These are phyloP conservation scores for Pangasianodon hypophthalmus DNA, from an alignment of 2,113 vertebrate species.

Conservation along the genomic window DNA sequence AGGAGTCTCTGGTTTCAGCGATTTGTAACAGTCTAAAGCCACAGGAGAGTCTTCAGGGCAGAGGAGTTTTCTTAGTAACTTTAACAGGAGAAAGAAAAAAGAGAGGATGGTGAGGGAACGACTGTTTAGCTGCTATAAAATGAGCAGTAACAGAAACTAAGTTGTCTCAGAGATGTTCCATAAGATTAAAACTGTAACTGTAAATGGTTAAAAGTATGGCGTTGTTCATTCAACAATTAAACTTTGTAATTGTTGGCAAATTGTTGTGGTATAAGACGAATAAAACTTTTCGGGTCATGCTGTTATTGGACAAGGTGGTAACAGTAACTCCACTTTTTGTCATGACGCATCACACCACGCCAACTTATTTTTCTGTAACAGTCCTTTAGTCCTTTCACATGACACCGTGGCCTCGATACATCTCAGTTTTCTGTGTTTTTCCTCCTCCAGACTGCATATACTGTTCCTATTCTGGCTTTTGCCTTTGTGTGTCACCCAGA, in stretches of 20 bases:
- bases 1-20: not conserved
- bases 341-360: not conserved
- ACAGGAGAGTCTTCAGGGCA: not conserved
- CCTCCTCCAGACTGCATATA: constrained; percentile 87
- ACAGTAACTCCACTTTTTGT: no score
- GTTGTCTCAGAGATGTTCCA: no score
- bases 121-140: no score
- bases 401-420: not conserved
- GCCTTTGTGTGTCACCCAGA: constrained; percentile 98
- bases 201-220: not conserved
- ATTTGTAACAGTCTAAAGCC: not conserved
- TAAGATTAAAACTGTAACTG: no score
- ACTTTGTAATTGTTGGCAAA: no score
- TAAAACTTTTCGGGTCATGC: not conserved
- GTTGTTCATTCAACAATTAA: not conserved
- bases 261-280: no score
- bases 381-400: not conserved
- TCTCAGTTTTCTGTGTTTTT: not conserved
- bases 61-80: not conserved
- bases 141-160: no score
- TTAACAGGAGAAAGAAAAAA: not conserved
- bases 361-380: not conserved
- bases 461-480: constrained; percentile 96
- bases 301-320: not conserved
- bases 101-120: no score